Evolutionary conservation across 2,797 vertebrate species (phyloP).

Genomic region (Dallia pectoralis): DNA sequence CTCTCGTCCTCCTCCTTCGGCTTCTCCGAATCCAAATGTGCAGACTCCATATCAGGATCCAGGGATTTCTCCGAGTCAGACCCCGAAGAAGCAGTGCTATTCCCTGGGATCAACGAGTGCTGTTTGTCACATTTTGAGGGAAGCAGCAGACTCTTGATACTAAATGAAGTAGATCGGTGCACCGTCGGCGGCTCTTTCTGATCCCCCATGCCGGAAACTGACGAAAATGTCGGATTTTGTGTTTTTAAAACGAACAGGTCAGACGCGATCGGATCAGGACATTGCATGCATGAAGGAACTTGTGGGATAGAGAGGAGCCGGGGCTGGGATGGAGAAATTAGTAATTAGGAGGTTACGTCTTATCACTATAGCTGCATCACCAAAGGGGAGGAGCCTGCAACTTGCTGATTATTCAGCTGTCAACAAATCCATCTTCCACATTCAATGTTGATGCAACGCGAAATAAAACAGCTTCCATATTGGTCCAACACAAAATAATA

Average conservation of each 20-base stretch:
- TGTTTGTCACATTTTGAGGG: slow-evolving; percentile 67
- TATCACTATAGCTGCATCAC: slow-evolving; percentile 46
- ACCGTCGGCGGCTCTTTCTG: slow-evolving; percentile 65
- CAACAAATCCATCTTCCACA: slow-evolving; percentile 29
- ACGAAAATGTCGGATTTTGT: slow-evolving; percentile 40
- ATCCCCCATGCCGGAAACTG: slow-evolving; percentile 71
- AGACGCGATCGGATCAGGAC: slow-evolving; percentile 41
- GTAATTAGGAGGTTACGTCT: slow-evolving; percentile 73
- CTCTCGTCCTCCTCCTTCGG: slow-evolving; percentile 32
- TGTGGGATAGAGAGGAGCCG: slow-evolving; percentile 33
- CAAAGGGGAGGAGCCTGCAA: slow-evolving; percentile 62
- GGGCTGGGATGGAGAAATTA: slow-evolving; percentile 65
- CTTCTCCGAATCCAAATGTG: slow-evolving; percentile 48
- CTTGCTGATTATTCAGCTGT: slow-evolving; percentile 35
- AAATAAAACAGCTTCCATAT: neutral
- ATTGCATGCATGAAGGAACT: slow-evolving; percentile 39
- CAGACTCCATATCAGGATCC: slow-evolving; percentile 57
- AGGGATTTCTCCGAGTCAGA: slow-evolving; percentile 63
- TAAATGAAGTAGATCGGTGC: slow-evolving; percentile 78
- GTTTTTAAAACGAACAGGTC: slow-evolving; percentile 30
- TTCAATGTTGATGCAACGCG: neutral
- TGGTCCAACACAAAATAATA: no score
- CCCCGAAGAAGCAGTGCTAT: slow-evolving; percentile 49
- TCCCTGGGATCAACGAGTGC: slow-evolving; percentile 45
- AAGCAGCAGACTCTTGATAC: slow-evolving; percentile 79